Evolutionary conservation across 2,888 invertebrate genomes (phyloP), one percentile per base, ranked within the genome.

Genomic region (Falcaria lacertinaria): DNA sequence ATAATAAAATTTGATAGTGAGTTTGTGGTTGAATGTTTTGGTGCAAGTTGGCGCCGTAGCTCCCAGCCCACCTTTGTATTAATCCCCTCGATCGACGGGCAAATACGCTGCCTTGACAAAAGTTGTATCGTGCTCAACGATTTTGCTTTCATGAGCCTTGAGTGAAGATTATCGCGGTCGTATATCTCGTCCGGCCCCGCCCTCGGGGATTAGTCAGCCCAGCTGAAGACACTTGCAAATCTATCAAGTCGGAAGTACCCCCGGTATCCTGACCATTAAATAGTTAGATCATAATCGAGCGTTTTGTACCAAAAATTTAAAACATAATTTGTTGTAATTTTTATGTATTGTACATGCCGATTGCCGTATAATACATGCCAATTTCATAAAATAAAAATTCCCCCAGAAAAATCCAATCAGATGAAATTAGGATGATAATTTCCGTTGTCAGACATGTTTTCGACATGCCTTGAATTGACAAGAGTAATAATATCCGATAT

Each of bases 151-250:
- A 68, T 58, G 56, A 54, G 58, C 67, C 69, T 71, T 64, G 64
- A 72, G 64, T 67, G 64, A 64, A 74, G 77, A 80, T 81, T 78
- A 80, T 77, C 80, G 61, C 58, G 60, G 63, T 54, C 66, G 62
- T 78, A 69, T 70, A 74, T 76, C 73, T 71, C 64, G 55, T 56
- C 60, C 54, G 60, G 51, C 64, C 66, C 56, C 62, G 63, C 59
- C 64, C 60, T 62, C 60, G 63, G 57, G 67, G 67, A 75, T 74
- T 77, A 76, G 61, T 66, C 49, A 57, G 52, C 59, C 57, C 44
- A 45, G 44, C 44, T 56, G 47, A 60, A 68, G 62, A 55, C 60
- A 66, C 72, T 71, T 60, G 53, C 52, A 52, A 51, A 50, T 54
- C 60, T 55, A 57, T 57, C 61, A 50, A 57, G 54, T 47, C 51